Evolutionary conservation across 2,888 invertebrate species (phyloP).

Genomic region (Diogma glabrata): DNA sequence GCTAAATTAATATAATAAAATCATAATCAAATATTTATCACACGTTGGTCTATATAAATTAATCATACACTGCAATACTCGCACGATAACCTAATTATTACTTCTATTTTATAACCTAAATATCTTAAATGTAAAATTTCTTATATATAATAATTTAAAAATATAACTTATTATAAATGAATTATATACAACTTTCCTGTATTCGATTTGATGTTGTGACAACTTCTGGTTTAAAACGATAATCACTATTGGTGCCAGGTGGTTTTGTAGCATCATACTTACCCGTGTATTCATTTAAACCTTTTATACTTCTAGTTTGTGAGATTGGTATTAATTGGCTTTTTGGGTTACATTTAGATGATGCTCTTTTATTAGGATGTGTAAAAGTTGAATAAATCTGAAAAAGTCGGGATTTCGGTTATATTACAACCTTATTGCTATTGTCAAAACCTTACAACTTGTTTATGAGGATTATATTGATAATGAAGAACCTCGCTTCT

Average conservation of each 20-base stretch:
- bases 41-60: too few species aligned
- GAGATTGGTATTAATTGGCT: constrained; percentile 19
- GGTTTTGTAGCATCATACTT: neutral
- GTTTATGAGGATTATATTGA: constrained; percentile 38
- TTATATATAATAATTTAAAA: too few species aligned
- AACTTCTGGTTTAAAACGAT: constrained; percentile 71
- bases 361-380: constrained; percentile 51
- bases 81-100: too few species aligned
- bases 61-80: too few species aligned
- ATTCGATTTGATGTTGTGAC: constrained; percentile 79
- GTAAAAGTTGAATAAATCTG: constrained; percentile 73
- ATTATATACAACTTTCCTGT: constrained; percentile 88
- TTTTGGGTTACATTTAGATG: constrained; percentile 34
- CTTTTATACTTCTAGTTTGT: neutral
- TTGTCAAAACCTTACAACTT: constrained; percentile 32
- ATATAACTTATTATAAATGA: too few species aligned
- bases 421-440: neutral
- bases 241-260: constrained; percentile 61
- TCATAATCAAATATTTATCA: too few species aligned
- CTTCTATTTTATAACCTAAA: too few species aligned
- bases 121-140: too few species aligned
- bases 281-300: neutral
- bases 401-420: constrained; percentile 26
- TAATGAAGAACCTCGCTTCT: constrained; percentile 37
- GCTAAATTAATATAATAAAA: too few species aligned